These are phyloP conservation scores for Halictus quadricinctus DNA, from an alignment of 2,888 invertebrate species.

Conservation along the genomic window DNA sequence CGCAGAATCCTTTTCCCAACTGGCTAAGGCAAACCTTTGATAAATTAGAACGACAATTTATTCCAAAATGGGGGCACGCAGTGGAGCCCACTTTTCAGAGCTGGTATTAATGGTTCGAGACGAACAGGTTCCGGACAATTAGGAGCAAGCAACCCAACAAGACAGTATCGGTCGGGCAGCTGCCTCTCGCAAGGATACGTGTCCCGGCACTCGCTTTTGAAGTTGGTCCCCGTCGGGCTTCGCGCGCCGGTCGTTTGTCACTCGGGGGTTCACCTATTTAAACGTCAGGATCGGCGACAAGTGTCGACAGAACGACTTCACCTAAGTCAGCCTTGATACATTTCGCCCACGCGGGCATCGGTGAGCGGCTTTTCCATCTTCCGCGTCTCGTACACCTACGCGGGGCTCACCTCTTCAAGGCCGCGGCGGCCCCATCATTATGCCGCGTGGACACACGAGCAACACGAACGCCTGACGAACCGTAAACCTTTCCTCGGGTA, in stretches of 20 bases:
- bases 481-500: constrained; percentile 62
- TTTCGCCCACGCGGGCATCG: constrained; percentile 76
- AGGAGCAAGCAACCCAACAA: not conserved
- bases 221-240: constrained; percentile 60
- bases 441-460: constrained; percentile 49
- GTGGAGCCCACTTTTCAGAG: not conserved
- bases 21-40: not conserved
- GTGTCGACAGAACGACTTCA: constrained; percentile 67
- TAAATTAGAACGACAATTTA: no score
- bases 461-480: constrained; percentile 49
- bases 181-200: constrained; percentile 35
- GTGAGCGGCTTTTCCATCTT: constrained; percentile 80
- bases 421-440: constrained; percentile 69
- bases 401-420: constrained; percentile 73
- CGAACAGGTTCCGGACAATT: constrained; percentile 7
- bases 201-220: constrained; percentile 30
- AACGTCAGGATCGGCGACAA: constrained; percentile 70
- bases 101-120: not conserved
- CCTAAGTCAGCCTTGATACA: constrained; percentile 77
- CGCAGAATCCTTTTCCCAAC: not conserved
- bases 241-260: constrained; percentile 68
- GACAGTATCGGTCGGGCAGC: constrained; percentile 14
- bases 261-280: constrained; percentile 63
- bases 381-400: constrained; percentile 80
- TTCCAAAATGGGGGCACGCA: not conserved